Conservation (phyloP, 2,888 invertebrate species). For the Hymenopus coronatus region DNA sequence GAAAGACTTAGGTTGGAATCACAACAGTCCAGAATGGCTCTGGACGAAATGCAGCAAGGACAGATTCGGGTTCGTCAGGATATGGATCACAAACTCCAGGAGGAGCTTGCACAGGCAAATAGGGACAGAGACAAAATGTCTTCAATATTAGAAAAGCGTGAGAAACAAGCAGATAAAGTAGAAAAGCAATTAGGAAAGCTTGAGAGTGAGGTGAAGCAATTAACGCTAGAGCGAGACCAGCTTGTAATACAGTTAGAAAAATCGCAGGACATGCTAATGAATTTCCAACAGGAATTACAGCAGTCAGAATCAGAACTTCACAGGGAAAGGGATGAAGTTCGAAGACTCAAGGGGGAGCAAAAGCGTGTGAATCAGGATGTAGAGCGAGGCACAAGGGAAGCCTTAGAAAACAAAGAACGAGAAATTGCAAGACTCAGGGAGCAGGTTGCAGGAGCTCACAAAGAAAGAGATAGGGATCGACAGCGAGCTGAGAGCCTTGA, state of each 20-base stretch:
- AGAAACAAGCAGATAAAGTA: constrained; percentile 74
- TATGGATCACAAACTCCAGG: constrained; percentile 66
- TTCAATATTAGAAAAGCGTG: constrained; percentile 72
- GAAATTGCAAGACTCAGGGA: constrained; percentile 69
- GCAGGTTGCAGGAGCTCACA: constrained; percentile 59
- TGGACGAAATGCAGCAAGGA: constrained; percentile 60
- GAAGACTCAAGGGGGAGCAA: constrained; percentile 58
- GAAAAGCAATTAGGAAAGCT: constrained; percentile 83
- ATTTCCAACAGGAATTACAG: constrained; percentile 88
- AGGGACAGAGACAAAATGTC: constrained; percentile 76
- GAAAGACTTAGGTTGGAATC: constrained; percentile 69
- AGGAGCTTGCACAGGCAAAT: constrained; percentile 68
- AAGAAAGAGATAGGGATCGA: constrained; percentile 60
- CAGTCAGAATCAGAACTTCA: constrained; percentile 79
- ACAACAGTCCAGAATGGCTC: constrained; percentile 60
- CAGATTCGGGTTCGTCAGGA: constrained; percentile 50
- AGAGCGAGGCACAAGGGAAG: constrained; percentile 47
- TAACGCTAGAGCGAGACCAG: constrained; percentile 83
- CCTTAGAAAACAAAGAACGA: constrained; percentile 66
- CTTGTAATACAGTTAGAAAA: constrained; percentile 86
- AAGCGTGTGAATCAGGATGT: constrained; percentile 57
- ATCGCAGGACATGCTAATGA: constrained; percentile 88
- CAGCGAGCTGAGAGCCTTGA: constrained; percentile 72
- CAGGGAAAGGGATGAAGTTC: constrained; percentile 74
- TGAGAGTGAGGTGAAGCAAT: constrained; percentile 80